Conservation (phyloP, 1,140 invertebrate species). For the Aplysia californica region DNA sequence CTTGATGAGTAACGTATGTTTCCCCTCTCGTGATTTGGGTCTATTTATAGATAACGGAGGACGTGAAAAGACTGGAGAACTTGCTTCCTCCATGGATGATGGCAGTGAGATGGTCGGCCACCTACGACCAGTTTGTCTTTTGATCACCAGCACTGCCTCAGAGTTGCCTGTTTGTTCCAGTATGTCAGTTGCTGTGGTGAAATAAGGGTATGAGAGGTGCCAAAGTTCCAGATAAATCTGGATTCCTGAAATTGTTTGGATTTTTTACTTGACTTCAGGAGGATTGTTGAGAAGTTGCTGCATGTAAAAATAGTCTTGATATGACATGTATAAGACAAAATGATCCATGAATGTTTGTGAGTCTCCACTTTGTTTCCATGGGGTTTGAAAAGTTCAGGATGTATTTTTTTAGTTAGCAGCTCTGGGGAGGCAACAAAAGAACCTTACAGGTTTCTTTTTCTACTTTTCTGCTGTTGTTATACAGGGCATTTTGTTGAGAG, state of each 20-base stretch:
- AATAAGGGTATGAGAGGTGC: neutral
- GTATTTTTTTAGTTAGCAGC: no score
- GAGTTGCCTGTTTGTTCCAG: neutral
- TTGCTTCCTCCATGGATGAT: constrained; percentile 28
- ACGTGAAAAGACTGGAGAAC: constrained; percentile 2
- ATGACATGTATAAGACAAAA: no score
- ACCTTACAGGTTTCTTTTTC: no score
- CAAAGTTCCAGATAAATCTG: neutral
- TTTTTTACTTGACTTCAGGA: neutral
- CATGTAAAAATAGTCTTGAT: no score
- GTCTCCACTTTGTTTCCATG: no score
- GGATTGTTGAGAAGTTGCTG: neutral
- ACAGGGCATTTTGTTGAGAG: no score
- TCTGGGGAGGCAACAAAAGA: no score
- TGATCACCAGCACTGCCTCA: neutral
- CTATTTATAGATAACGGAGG: constrained; percentile 10
- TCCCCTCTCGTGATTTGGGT: neutral
- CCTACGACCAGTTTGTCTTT: constrained; percentile 32
- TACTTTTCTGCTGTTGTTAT: no score
- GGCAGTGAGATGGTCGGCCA: constrained; percentile 20
- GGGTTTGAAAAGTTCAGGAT: no score
- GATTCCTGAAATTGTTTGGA: neutral
- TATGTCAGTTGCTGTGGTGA: neutral
- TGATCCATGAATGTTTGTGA: no score
- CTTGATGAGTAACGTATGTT: neutral